Conservation (phyloP, 2,797 vertebrate species). For the Pterois miles region DNA sequence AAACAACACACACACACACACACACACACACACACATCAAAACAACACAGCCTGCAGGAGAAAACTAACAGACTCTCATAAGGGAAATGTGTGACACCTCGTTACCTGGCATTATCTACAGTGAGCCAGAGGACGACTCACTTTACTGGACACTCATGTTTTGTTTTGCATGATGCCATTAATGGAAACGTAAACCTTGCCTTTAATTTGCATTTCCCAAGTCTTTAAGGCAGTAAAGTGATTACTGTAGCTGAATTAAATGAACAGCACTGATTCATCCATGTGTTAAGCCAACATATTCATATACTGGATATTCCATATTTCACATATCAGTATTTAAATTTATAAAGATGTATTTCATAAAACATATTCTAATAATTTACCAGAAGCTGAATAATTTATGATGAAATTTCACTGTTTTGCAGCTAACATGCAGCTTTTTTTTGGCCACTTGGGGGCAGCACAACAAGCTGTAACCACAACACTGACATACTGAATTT, state of each 20-base stretch:
- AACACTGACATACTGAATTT: neutral
- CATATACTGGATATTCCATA: neutral
- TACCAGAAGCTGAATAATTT: neutral
- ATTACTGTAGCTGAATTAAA: neutral
- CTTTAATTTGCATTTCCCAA: neutral
- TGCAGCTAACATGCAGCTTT: neutral
- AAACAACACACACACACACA: constrained; percentile 15
- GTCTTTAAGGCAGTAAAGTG: neutral
- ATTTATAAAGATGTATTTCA: neutral
- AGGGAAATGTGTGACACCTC: constrained; percentile 30
- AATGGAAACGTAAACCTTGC: constrained; percentile 1
- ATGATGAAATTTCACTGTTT: neutral
- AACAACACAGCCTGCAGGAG: constrained; percentile 45
- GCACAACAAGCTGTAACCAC: neutral
- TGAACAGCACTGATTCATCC: neutral
- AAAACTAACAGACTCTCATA: constrained; percentile 55
- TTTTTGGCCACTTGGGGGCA: neutral
- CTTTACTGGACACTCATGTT: constrained; percentile 20
- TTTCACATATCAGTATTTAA: neutral
- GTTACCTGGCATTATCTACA: constrained; percentile 40
- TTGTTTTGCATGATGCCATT: neutral
- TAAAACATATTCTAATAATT: neutral
- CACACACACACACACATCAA: constrained; percentile 5
- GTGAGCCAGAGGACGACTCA: constrained; percentile 28
- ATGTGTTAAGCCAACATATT: neutral